phyloP scores from a whole-genome alignment of 2,113 vertebrate genomes.

The Cyprinus carpio region DNA sequence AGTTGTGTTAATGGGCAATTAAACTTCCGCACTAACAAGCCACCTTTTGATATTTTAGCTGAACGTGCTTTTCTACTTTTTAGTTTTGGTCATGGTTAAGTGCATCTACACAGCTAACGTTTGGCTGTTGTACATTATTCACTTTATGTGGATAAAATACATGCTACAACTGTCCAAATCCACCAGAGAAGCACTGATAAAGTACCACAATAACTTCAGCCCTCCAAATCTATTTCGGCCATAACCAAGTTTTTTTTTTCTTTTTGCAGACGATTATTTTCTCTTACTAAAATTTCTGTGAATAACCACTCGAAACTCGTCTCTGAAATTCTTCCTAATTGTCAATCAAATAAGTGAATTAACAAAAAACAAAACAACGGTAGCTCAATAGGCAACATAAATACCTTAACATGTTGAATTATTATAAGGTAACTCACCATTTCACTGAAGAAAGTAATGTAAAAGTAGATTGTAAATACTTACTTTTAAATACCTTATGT shows the following conservation, averaged over 20 bases:
- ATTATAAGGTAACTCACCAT: neutral
- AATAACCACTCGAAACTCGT: neutral
- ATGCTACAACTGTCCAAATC: neutral
- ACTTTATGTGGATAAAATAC: neutral
- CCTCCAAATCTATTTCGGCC: neutral
- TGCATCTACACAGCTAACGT: neutral
- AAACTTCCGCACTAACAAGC: neutral
- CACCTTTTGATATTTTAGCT: neutral
- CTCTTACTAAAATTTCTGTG: neutral
- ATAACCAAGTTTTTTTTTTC: neutral
- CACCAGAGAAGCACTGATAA: neutral
- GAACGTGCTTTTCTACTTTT: neutral
- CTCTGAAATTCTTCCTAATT: neutral
- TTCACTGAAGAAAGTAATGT: neutral
- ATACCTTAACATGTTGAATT: neutral
- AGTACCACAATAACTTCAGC: neutral
- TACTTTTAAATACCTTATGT: slow-evolving; percentile 79
- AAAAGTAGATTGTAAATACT: slow-evolving; percentile 35
- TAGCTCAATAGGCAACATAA: neutral
- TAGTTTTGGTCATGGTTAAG: neutral
- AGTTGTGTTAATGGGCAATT: too few species aligned
- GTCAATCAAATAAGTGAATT: neutral
- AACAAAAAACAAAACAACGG: neutral
- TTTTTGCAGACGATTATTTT: neutral
- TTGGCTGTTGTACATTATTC: neutral